These are phyloP conservation scores for Pteruthius melanotis DNA, from an alignment of 2,113 vertebrate species.

Conservation along the genomic window DNA sequence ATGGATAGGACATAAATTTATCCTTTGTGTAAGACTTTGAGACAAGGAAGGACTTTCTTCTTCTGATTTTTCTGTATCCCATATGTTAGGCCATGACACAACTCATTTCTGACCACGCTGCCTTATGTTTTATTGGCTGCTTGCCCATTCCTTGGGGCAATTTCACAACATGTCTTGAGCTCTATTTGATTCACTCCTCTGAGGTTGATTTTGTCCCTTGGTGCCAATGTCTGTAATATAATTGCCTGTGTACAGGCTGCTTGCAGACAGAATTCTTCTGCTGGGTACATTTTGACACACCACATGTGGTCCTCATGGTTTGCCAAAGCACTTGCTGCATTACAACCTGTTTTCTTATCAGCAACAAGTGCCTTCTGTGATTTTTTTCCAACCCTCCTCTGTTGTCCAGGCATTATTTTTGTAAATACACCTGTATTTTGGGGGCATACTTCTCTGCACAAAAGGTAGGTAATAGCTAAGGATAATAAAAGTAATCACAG, in stretches of 20 bases:
- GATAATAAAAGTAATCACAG: neutral
- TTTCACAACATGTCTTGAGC: conserved; percentile 59
- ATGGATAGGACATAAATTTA: neutral
- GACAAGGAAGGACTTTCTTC: neutral
- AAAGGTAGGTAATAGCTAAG: neutral
- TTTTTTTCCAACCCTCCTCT: fast-evolving
- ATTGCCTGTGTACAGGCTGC: conserved; percentile 21
- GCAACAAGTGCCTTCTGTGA: neutral
- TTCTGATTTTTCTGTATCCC: neutral
- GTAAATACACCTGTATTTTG: neutral
- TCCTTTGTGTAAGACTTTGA: neutral
- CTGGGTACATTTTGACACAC: conserved; percentile 32
- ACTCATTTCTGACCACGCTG: conserved; percentile 9
- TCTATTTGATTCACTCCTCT: conserved; percentile 61
- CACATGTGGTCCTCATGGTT: conserved; percentile 15
- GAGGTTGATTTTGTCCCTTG: conserved; percentile 53
- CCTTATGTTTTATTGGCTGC: conserved; percentile 62
- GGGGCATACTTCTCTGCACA: neutral
- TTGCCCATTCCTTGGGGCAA: conserved; percentile 59
- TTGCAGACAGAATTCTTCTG: conserved; percentile 50
- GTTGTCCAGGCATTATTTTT: neutral
- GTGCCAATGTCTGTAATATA: conserved; percentile 41
- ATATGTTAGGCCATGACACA: conserved; percentile 15
- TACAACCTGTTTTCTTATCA: conserved; percentile 29
- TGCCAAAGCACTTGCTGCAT: conserved; percentile 55